Conservation (phyloP, 2,888 invertebrate species). For the Oscheius sp. region DNA sequence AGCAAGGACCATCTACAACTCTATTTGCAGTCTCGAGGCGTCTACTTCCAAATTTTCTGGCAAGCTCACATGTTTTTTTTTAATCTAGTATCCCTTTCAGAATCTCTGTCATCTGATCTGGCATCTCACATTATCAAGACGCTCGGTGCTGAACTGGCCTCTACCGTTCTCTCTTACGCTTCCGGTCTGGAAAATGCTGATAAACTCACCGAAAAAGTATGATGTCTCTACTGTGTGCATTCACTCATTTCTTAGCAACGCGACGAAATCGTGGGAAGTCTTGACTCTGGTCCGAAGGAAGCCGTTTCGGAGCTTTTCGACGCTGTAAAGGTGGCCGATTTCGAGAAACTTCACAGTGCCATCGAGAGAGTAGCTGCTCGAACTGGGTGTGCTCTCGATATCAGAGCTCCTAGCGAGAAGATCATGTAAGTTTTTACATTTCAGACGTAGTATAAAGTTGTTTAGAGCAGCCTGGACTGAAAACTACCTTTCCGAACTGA, state of each 20-base stretch:
- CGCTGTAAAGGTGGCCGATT: constrained; percentile 29
- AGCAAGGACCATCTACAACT: constrained; percentile 52
- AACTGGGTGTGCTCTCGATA: constrained; percentile 23
- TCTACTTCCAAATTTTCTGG: constrained; percentile 49
- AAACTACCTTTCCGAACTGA: constrained; percentile 39
- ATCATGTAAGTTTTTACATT: constrained; percentile 45
- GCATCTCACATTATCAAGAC: constrained; percentile 52
- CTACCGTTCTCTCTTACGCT: constrained; percentile 48
- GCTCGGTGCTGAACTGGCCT: constrained; percentile 50
- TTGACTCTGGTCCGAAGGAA: constrained; percentile 41
- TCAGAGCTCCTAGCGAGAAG: constrained; percentile 59
- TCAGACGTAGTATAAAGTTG: too few species aligned
- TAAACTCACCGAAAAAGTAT: constrained; percentile 50
- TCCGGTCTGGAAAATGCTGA: constrained; percentile 45
- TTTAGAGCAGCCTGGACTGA: constrained; percentile 34
- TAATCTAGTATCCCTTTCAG: constrained; percentile 37
- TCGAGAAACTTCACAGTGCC: constrained; percentile 30
- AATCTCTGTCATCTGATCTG: constrained; percentile 53
- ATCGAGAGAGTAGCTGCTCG: constrained; percentile 13
- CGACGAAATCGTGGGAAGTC: constrained; percentile 44
- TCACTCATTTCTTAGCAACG: constrained; percentile 40
- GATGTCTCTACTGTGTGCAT: neutral
- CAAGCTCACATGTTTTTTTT: neutral
- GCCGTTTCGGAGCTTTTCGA: constrained; percentile 42
- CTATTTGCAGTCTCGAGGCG: constrained; percentile 59